Evolutionary conservation across 2,113 vertebrate genomes (phyloP), one percentile per base, ranked within the genome.

Genomic region (Cavia aperea): DNA sequence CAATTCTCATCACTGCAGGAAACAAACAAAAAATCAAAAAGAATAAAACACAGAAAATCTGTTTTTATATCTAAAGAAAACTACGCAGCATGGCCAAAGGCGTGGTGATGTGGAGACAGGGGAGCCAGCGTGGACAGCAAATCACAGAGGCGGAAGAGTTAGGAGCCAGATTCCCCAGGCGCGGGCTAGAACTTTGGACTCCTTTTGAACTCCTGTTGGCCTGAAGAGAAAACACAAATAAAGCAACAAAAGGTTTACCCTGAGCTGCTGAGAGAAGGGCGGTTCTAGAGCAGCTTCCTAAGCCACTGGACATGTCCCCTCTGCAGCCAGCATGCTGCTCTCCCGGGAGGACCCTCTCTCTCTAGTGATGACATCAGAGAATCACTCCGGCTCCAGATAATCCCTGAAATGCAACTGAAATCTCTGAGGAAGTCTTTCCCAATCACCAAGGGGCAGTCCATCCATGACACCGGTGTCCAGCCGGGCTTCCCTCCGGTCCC

Each of bases 391-490:
- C 29, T 82, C 51, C 36, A 77, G 60, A 18, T 21, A 36, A 54
- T 43, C 49, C 43, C 0, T 36, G 33, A 65, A 82, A 82, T n/a
- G 26, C 62, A 82, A 39, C 39, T 93, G 63, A 39, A 63, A 78
- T 33, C 23, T 78, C 24, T 73, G 51, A 60, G 23, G 13, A 58
- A n/a, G 43, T 58, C 65, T 58, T 94, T 51, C 18, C 33, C 82
- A 60, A 43, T 18, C 7, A 11, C n/a, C 88, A 72, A 26, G 24
- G n/a, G 49, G 4, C 13, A 21, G 29, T 26, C 60, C 43, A 3
- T 13, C 43, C 5, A 0, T 13, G 29, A 5, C 26, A 10, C 15
- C 33, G 9, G 23, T 10, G 4, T 14, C 33, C 29, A 49, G 0
- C 11, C 5, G 5, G 9, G 49, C n/a, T 43, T 31, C 24, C 51